Base-by-base conservation (phyloP, 2,888 invertebrate species). In the Cheilosia urbana region DNA sequence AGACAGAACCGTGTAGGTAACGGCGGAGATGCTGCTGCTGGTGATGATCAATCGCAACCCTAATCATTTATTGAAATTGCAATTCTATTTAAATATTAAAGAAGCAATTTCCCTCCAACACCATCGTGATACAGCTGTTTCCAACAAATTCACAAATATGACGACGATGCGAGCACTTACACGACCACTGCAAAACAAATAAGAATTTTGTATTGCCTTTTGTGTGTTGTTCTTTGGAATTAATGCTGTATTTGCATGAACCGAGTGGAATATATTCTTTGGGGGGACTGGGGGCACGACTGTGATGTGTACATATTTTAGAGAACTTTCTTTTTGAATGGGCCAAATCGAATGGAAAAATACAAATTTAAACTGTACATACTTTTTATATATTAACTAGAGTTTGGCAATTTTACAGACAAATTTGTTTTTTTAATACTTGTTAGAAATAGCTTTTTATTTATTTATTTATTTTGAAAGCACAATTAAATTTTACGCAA, bases 121-220 rank as follows among this genome's bases (percentile, higher is more conserved):
- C 2, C 51, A 58, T 40, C 49, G 17, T 19, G 27, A 51, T 24
- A 49, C 63, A 72, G 71, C 78, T 72, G 71, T 79, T 79, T 13
- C 40, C 5, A 17, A 6, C 55, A 53, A 53, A 60, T 72, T 53
- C 42, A 53, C 62, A 42, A 34, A 42, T 72, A 53, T 24, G 19
- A 65, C 27, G 47, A 21, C 24, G 63, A 40, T 27, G 42, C n/a
- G 15, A 71, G 42, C 71, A 71, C 63, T 55, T 60, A 69, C 55
- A 11, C 63, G 49, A 71, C 69, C 63, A 69, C 69, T 78, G 69
- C 71, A 65, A 81, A 65, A 76, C 66, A 72, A 77, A 77, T 66
- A 66, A 66, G 40, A 76, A 65, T 40, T 17, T 60, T n/a, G 17
- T 62, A 45, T 58, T 72, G 37, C 27, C 57, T 51, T 49, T 53